These are phyloP conservation scores for Eleginops maclovinus DNA, from an alignment of 2,113 vertebrate species.

Conservation along the genomic window DNA sequence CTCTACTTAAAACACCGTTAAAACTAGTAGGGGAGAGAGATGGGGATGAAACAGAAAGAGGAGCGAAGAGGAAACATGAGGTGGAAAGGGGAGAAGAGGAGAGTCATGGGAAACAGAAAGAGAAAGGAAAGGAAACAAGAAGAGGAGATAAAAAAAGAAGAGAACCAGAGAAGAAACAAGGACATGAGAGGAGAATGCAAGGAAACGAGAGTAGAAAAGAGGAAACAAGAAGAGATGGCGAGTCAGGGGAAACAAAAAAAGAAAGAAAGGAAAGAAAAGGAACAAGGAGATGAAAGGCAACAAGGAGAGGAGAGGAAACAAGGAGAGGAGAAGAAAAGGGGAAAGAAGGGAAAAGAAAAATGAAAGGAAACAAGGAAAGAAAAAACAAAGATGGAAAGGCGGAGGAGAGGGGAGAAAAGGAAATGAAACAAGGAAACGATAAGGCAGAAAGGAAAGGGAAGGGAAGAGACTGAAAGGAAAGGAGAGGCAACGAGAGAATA, in stretches of 20 bases:
- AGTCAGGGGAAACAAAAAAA: not conserved
- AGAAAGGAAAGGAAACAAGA: not conserved
- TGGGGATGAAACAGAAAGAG: not conserved
- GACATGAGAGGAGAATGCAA: too few species aligned
- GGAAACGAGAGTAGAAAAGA: too few species aligned
- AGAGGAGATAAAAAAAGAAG: not conserved
- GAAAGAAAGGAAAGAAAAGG: not conserved
- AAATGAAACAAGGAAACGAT: not conserved
- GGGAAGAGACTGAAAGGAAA: too few species aligned
- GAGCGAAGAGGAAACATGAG: not conserved
- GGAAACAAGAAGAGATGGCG: not conserved
- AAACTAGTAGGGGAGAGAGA: not conserved
- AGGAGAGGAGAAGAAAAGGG: too few species aligned
- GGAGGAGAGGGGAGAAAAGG: not conserved
- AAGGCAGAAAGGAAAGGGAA: not conserved
- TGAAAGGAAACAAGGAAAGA: not conserved
- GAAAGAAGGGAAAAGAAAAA: too few species aligned
- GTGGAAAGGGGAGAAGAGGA: not conserved
- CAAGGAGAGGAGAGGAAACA: not conserved
- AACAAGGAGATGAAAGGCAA: too few species aligned
- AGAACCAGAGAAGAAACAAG: not conserved
- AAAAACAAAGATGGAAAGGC: too few species aligned
- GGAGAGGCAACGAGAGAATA: constrained; percentile 14
- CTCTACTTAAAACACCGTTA: too few species aligned
- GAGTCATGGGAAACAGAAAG: not conserved